Evolutionary conservation across 2,113 vertebrate genomes (phyloP), one percentile per base, ranked within the genome.

Genomic region (Tyrannus savana): DNA sequence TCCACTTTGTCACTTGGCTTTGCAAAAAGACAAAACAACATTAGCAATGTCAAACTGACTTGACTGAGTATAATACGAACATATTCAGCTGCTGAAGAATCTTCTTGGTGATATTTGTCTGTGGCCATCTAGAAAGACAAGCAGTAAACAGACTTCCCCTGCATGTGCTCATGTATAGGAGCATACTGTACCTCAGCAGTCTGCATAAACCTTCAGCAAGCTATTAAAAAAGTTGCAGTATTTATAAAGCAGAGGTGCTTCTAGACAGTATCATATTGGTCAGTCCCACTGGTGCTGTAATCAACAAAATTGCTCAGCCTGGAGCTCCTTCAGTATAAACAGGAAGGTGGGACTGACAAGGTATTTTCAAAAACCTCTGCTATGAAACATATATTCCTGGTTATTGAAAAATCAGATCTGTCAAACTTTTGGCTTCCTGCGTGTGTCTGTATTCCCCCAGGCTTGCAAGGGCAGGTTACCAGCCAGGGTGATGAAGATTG

Each of bases 371-470:
- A 84, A 84, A 37, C 28, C n/a, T 91, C 62, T 72, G 33, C 41
- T 87, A 66, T 78, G 78, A 78, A 93, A 85, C 67, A 74, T 17
- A 35, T 53, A 82, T 83, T 81, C 31, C 33, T 35, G 10, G 50
- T 89, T 92, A 95, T 72, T 87, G 81, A 87, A 96, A 96, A 94
- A 62, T 31, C 66, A 79, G 41, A 47, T 73, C 75, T 93, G 63
- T 77, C 87, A 95, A 87, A 93, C 66, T 62, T 80, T 35, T 79
- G 63, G 47, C 82, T 94, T 87, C 52, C 67, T 84, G 42, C 0
- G 0, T 69, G 59, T 42, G 59, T 42, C 46, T 88, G 50, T 71
- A 85, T 90, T 94, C 90, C 78, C 87, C 55, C 8, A 1, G 78
- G 78, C 55, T 95, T 88, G 84, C 42, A 41, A 74, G 59, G 63